phyloP scores from a whole-genome alignment of 2,888 invertebrate genomes.

The Marasmarcha lunaedactyla region DNA sequence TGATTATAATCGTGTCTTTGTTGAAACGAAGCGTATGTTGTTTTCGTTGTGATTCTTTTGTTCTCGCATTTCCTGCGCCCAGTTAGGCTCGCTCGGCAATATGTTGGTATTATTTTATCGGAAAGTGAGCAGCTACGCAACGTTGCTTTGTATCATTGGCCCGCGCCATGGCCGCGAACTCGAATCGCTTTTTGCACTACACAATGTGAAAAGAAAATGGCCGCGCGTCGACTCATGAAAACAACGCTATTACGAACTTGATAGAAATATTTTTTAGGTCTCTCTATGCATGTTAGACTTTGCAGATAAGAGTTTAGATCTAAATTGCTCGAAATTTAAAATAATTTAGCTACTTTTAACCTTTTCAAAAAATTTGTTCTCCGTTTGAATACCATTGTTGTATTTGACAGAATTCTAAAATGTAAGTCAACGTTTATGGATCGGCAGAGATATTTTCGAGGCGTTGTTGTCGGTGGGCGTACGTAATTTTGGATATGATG shows the following conservation, averaged over 20 bases:
- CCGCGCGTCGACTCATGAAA: conserved; percentile 15
- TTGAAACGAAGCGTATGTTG: conserved; percentile 20
- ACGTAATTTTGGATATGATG: neutral
- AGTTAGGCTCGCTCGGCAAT: conserved; percentile 25
- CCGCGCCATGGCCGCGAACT: conserved; percentile 25
- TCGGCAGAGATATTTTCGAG: neutral
- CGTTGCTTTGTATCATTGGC: conserved; percentile 32
- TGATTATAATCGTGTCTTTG: conserved; percentile 1
- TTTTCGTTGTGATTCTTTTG: conserved; percentile 47
- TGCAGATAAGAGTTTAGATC: too few relatives aligned
- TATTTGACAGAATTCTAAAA: too few relatives aligned
- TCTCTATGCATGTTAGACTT: too few relatives aligned
- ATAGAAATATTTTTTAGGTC: too few relatives aligned
- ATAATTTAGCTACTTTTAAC: too few relatives aligned
- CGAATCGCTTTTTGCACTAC: neutral
- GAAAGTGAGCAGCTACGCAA: conserved; percentile 29
- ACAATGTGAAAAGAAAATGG: conserved; percentile 33
- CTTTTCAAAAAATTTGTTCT: too few relatives aligned
- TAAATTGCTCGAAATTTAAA: too few relatives aligned
- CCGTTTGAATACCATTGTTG: too few relatives aligned
- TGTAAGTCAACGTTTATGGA: too few relatives aligned
- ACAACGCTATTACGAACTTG: neutral
- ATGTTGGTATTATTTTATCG: conserved; percentile 24
- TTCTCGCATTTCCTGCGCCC: conserved; percentile 38
- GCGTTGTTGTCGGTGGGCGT: conserved; percentile 2